Base-by-base conservation (phyloP, 1,140 invertebrate genomes). In the Bilobella aurantiaca region DNA sequence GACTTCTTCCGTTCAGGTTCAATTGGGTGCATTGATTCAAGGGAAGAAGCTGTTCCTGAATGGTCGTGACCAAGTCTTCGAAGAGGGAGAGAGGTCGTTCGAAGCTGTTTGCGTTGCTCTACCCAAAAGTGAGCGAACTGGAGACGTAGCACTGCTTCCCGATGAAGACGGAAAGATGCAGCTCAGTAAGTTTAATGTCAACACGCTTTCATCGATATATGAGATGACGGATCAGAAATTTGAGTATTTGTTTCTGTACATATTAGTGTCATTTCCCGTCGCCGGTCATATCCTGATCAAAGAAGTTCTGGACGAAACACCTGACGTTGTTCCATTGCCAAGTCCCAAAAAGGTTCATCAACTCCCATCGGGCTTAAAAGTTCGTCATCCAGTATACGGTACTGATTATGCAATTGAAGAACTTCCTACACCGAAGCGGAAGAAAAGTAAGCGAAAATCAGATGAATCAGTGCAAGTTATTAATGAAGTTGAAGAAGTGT, bases 351-450 rank as follows among this genome's bases (percentile, higher is more conserved):
- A 27, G 30, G 25, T 42, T 14, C 60, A 67, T 37, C 21, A 63
- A 47, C 47, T 70, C 14, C 71, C 71, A 2, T 3, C 37, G 12
- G 66, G 66, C 14, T 25, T 72, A 0, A 72, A 70, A 63, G 46
- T 56, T 29, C 57, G 67, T 30, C 71, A 72, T 62, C 68, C 71
- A 14, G 56, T 68, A n/a, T 71, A 66, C 63, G 67, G 67, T 14
- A 27, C 56, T 31, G 63, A 71, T 37, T 69, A 53, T 23, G 49
- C 14, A 23, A 53, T 53, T 23, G 23, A 18, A 18, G 49, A 53
- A 53, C 12, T 5, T 23, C 14, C 49, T 23, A 12, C 49, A 53
- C 23, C 47, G 47, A 31, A 29, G 27, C 37, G 21, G 27, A 21
- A 62, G 3, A 34, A 62, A 31, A 63, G 62, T 25, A 63, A n/a